phyloP scores from a whole-genome alignment of 2,888 invertebrate genomes.

The Liopterus haemorrhoidalis region DNA sequence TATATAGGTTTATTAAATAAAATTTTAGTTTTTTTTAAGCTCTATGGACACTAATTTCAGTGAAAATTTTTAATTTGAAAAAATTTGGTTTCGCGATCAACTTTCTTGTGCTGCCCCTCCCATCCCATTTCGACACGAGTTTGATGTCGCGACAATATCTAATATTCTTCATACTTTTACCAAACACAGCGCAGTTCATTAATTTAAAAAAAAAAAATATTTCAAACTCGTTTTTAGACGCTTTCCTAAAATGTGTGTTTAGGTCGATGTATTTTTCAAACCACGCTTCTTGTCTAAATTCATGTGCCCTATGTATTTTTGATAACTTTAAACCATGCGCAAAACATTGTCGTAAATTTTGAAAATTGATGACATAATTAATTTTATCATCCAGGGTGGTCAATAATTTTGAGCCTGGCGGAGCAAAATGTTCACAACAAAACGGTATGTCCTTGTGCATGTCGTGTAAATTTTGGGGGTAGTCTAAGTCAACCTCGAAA shows the following conservation, averaged over 20 bases:
- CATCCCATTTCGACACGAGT: conserved; percentile 31
- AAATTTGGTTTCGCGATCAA: conserved; percentile 24
- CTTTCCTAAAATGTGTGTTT: conserved; percentile 36
- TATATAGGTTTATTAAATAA: conserved; percentile 30
- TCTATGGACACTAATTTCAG: conserved; percentile 20
- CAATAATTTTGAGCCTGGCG: conserved; percentile 12
- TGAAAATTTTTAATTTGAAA: conserved; percentile 16
- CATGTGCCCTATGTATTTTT: conserved; percentile 34
- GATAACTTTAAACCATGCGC: too few species aligned
- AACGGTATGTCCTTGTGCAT: conserved; percentile 24
- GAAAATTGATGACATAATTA: conserved; percentile 32
- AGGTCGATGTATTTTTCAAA: conserved; percentile 38
- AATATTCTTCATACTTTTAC: conserved; percentile 44
- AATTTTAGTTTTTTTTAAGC: conserved; percentile 17
- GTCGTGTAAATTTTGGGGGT: conserved; percentile 38
- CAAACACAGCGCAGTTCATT: conserved; percentile 30
- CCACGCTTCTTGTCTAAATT: conserved; percentile 38
- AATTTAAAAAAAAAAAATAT: conserved; percentile 22
- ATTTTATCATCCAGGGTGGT: too few species aligned
- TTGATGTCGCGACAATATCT: conserved; percentile 39
- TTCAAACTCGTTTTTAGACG: conserved; percentile 13
- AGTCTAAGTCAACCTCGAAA: conserved; percentile 42
- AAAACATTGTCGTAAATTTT: conserved; percentile 31
- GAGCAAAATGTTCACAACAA: conserved; percentile 11
- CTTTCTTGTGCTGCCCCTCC: conserved; percentile 28